Base-by-base conservation (phyloP, 1,140 invertebrate genomes). In the Musca domestica region DNA sequence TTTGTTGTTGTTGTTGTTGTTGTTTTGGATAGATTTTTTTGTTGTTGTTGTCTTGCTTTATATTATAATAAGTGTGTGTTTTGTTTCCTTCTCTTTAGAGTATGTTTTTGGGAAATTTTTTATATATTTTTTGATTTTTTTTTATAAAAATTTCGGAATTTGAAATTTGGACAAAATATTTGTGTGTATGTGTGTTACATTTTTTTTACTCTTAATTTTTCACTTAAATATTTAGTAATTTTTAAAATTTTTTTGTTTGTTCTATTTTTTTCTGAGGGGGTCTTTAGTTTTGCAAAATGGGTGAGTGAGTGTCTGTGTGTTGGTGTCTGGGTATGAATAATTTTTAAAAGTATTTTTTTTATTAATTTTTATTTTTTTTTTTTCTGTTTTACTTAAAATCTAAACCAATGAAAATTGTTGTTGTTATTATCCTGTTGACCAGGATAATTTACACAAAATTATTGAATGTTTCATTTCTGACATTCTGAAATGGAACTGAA, bases 331-430 rank as follows among this genome's bases (percentile, higher is more conserved):
- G 34, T 41, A 12, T 41, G 34, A 10, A 12, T 41, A 41, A 41
- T 9, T 41, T 41, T 41, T 10, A 41, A 7, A 7, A 41, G 10
- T 7, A 5, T 41, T 41, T 41, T 41, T 41, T 41, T 41, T 10
- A 30, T 4, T 30, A n/a, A 41, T 41, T 10, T 41, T 41, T 69
- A 77, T 77, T 76, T 76, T 77, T 73, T 77, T 41, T 10, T 41
- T 41, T 69, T 75, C 76, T 76, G 74, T 77, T 73, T 77, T 78
- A 71, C 76, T 77, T 78, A 78, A 77, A 77, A 72, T 77, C 76
- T 78, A 77, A 78, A 78, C 76, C 76, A 78, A 78, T 78, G 71
- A 68, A 74, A 77, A 72, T 67, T 49, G 64, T 70, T 41, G 46
- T 17, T 69, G 67, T 72, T 63, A 19, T 51, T 19, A 41, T 41